Conservation (phyloP, 2,888 invertebrate species). For the Drosophila flavopinicola region DNA sequence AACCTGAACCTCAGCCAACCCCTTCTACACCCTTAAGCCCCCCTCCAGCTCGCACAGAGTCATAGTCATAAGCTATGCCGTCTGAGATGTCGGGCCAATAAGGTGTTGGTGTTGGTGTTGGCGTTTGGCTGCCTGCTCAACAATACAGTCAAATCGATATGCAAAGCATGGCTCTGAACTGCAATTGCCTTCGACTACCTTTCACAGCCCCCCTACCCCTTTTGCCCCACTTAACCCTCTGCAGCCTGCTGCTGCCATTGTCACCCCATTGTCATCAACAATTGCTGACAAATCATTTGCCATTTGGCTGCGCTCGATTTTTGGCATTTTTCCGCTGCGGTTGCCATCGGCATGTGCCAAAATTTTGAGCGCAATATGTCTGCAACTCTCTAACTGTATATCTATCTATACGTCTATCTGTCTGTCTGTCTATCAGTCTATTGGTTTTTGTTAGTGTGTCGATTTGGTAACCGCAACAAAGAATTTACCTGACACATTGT, state of each 20-base stretch:
- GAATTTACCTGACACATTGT: slow-evolving; percentile 75
- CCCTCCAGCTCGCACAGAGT: too few species aligned
- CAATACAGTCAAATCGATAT: slow-evolving; percentile 53
- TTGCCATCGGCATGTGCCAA: slow-evolving; percentile 77
- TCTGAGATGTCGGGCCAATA: not conserved
- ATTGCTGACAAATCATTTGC: slow-evolving; percentile 79
- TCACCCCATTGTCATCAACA: slow-evolving; percentile 61
- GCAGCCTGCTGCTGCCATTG: slow-evolving; percentile 19
- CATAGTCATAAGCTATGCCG: not conserved
- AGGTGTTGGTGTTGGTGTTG: slow-evolving; percentile 38
- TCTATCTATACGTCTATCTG: slow-evolving; percentile 8
- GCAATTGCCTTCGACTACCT: slow-evolving; percentile 44
- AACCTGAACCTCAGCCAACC: not conserved
- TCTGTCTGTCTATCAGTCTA: slow-evolving; percentile 20
- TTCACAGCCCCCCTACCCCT: not conserved
- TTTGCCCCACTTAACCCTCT: not conserved
- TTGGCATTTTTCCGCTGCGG: slow-evolving; percentile 73
- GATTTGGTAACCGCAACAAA: slow-evolving; percentile 73
- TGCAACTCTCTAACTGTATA: slow-evolving; percentile 41
- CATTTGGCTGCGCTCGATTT: slow-evolving; percentile 65
- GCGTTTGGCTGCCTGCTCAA: slow-evolving; percentile 17
- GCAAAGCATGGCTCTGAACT: slow-evolving; percentile 49
- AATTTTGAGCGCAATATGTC: slow-evolving; percentile 64
- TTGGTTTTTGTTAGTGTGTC: slow-evolving; percentile 41
- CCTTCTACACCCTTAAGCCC: not conserved